Percentiles rank a stretch among this genome's conserved stretches.
These are phyloP conservation scores for Microctonus aethiopoides DNA, from an alignment of 2,888 invertebrate species.

Conservation along the genomic window DNA sequence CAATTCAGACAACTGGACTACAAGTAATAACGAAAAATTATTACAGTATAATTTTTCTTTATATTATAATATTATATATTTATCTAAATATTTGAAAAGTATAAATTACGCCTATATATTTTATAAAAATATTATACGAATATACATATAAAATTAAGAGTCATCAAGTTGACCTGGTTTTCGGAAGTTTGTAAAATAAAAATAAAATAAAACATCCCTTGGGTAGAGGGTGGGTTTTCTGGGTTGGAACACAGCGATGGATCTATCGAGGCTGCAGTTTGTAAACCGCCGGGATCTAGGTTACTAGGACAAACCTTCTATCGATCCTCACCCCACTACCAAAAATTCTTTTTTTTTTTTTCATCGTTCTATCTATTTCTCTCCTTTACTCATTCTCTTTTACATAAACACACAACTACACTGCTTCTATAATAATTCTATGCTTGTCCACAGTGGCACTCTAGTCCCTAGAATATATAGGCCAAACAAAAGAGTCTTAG, in stretches of 20 bases:
- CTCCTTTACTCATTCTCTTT: background rate
- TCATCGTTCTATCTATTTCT: background rate
- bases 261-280: slow-evolving; percentile 37
- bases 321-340: slow-evolving; percentile 30
- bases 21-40: background rate
- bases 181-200: background rate
- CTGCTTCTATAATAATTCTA: background rate
- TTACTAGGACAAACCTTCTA: slow-evolving; percentile 34
- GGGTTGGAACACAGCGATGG: slow-evolving; percentile 29
- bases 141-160: slow-evolving; percentile 6
- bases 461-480: background rate
- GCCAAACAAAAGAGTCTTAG: background rate
- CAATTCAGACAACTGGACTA: background rate
- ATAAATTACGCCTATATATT: background rate
- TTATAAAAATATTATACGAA: no score
- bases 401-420: background rate
- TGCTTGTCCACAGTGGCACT: background rate
- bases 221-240: slow-evolving; percentile 23
- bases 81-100: background rate
- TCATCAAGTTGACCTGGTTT: background rate
- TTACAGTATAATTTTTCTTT: background rate
- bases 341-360: slow-evolving; percentile 7
- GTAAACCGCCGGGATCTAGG: slow-evolving; percentile 35
- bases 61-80: no score
- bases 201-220: slow-evolving; percentile 8